A percentile compares a stretch with the other conserved stretches of the same genome.
Evolutionary conservation across 2,113 vertebrate genomes (phyloP).

Genomic region (Lagopus muta): DNA sequence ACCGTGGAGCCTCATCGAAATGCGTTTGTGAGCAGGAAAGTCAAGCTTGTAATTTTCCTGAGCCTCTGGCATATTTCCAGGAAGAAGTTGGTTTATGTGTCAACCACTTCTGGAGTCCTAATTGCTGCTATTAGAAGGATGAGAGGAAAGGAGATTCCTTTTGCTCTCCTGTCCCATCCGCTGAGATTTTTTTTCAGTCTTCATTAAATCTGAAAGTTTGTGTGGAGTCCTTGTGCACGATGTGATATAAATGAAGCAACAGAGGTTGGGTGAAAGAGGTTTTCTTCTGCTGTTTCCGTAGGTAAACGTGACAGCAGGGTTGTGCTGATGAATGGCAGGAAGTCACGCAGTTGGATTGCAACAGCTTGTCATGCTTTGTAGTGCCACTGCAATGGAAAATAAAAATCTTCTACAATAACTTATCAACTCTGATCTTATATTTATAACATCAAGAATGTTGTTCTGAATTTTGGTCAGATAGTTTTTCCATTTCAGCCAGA

Average conservation of each 20-base stretch:
- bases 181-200: not conserved
- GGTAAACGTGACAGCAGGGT: not conserved
- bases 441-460: not conserved
- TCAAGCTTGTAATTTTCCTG: conserved; percentile 2
- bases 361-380: not conserved
- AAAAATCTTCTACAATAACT: not conserved
- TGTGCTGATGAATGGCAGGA: not conserved
- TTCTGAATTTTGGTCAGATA: not conserved
- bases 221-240: not conserved
- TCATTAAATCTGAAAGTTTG: not conserved
- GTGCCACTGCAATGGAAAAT: not conserved
- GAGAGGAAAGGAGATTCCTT: conserved; percentile 4
- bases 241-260: rapidly evolving
- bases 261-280: no score
- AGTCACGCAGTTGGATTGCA: not conserved
- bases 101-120: not conserved
- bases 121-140: conserved; percentile 18
- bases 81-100: not conserved
- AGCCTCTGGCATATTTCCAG: not conserved
- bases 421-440: not conserved
- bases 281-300: not conserved
- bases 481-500: not conserved
- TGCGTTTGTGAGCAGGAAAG: conserved; percentile 37
- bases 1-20: not conserved
- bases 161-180: not conserved